These are phyloP conservation scores for Chaetorhynchus papuensis DNA, from an alignment of 2,113 vertebrate genomes.

Conservation along the genomic window DNA sequence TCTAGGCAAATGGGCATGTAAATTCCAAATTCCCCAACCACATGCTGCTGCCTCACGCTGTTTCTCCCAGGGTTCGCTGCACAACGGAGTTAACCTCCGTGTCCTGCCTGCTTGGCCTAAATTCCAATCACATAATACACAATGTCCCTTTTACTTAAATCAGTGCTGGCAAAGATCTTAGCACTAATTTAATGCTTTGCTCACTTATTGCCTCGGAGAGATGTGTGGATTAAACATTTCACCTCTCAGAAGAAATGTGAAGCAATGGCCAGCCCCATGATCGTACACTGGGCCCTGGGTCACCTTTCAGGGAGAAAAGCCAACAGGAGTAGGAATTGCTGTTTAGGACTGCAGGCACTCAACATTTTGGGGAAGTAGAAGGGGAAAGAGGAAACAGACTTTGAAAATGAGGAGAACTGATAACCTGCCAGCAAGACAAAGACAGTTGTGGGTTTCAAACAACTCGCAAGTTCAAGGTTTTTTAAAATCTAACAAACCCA, in stretches of 20 bases:
- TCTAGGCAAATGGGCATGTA: not conserved
- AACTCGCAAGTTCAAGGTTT: not conserved
- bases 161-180: not conserved
- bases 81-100: accelerated
- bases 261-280: not conserved
- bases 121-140: not conserved
- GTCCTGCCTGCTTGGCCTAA: not conserved
- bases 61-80: not conserved
- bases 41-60: not conserved
- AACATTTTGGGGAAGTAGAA: not conserved
- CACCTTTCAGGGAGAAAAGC: not conserved
- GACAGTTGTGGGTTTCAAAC: not conserved
- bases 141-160: not conserved
- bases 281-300: not conserved
- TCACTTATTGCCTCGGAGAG: not conserved
- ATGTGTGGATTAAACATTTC: slow-evolving; percentile 4
- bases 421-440: not conserved
- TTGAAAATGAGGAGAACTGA: not conserved
- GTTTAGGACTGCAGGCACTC: not conserved
- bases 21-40: not conserved
- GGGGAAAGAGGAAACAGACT: not conserved
- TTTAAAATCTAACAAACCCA: not conserved
- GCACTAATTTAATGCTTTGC: slow-evolving; percentile 4
- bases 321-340: not conserved
- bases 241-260: not conserved